Evolutionary conservation across 2,113 vertebrate species (phyloP).

Genomic region (Channa maculata): DNA sequence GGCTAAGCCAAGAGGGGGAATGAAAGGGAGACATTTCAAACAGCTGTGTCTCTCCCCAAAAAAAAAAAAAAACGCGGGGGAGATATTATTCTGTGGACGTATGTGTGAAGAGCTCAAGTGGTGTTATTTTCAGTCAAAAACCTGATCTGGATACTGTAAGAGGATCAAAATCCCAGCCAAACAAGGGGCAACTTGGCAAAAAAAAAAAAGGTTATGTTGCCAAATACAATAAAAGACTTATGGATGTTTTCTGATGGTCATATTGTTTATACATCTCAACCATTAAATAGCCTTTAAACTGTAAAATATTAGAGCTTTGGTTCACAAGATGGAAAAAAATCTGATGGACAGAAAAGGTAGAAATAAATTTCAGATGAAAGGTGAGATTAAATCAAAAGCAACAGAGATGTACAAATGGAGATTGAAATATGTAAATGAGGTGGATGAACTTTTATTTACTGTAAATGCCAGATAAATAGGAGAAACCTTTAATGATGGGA

Average conservation of each 20-base stretch:
- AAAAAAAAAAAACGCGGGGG: constrained; percentile 25
- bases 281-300: too few relatives aligned
- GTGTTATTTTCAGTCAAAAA: constrained; percentile 20
- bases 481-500: too few relatives aligned
- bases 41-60: constrained; percentile 45
- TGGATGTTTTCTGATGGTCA: background rate
- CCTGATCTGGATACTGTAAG: constrained; percentile 37
- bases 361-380: background rate
- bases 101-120: constrained; percentile 7
- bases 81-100: constrained; percentile 22
- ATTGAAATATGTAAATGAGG: too few relatives aligned
- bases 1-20: constrained; percentile 44
- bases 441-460: too few relatives aligned
- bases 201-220: background rate
- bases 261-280: too few relatives aligned
- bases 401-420: background rate
- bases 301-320: too few relatives aligned
- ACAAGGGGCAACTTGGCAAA: background rate
- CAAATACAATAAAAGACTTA: background rate
- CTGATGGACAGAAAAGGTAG: background rate
- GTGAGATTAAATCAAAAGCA: background rate
- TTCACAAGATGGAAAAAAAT: background rate
- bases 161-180: constrained; percentile 24
- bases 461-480: background rate
- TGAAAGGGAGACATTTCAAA: constrained; percentile 45